These are phyloP conservation scores for Eueremaeus valkanovi DNA, from an alignment of 2,888 invertebrate species.

Conservation along the genomic window DNA sequence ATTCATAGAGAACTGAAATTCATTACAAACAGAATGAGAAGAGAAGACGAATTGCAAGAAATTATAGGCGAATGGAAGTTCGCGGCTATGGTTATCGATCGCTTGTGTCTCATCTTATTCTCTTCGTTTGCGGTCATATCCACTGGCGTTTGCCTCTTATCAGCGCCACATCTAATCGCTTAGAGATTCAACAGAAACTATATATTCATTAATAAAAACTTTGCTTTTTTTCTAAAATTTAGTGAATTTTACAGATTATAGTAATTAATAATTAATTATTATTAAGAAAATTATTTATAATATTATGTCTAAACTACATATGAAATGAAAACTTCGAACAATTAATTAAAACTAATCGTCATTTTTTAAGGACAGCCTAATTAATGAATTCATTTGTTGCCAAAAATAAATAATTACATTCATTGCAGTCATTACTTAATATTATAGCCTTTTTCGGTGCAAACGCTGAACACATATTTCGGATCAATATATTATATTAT, in stretches of 20 bases:
- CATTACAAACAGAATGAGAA: constrained; percentile 89
- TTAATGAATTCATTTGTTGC: no score
- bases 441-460: background rate
- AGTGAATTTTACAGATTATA: background rate
- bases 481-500: background rate
- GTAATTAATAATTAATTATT: background rate
- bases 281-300: background rate
- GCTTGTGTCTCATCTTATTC: constrained; percentile 93
- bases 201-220: background rate
- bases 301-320: no score
- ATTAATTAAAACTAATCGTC: no score
- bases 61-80: constrained; percentile 95
- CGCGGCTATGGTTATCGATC: constrained; percentile 96
- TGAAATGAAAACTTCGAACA: no score
- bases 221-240: background rate
- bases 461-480: background rate
- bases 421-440: background rate
- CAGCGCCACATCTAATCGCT: constrained; percentile 82
- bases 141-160: constrained; percentile 81
- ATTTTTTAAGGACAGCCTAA: no score
- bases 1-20: constrained; percentile 91
- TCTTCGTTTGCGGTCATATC: constrained; percentile 88
- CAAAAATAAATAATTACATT: no score
- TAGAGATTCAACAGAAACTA: background rate
- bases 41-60: constrained; percentile 89